Conservation (phyloP, 2,113 vertebrate genomes). For the Seriola dumerili region DNA sequence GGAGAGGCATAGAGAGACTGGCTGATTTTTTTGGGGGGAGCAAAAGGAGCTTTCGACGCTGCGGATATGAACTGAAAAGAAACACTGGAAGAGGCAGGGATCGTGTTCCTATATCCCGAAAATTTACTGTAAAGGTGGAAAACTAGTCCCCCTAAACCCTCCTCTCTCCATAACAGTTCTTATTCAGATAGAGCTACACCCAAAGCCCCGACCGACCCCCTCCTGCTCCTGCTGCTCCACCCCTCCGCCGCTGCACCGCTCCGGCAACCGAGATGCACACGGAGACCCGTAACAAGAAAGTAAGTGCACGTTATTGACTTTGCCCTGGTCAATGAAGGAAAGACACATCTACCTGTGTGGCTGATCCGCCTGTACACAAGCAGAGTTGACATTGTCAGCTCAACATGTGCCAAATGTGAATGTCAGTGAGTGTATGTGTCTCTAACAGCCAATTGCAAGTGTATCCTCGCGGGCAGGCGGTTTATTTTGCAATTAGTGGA, state of each 20-base stretch:
- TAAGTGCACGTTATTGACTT: slow-evolving; percentile 79
- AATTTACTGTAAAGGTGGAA: slow-evolving; percentile 68
- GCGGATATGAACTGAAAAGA: slow-evolving; percentile 82
- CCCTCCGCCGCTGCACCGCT: slow-evolving; percentile 78
- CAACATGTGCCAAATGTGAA: slow-evolving; percentile 57
- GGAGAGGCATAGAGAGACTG: slow-evolving; percentile 49
- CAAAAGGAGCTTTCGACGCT: slow-evolving; percentile 76
- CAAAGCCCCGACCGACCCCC: slow-evolving; percentile 78
- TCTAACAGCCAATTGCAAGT: not conserved
- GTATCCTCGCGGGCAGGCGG: slow-evolving; percentile 17
- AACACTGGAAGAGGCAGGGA: slow-evolving; percentile 62
- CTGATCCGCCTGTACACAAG: slow-evolving; percentile 32
- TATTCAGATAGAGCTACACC: slow-evolving; percentile 77
- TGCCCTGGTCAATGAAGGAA: slow-evolving; percentile 43
- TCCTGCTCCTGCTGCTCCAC: slow-evolving; percentile 78
- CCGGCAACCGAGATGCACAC: slow-evolving; percentile 87
- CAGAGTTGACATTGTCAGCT: slow-evolving; percentile 54
- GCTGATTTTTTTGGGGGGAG: slow-evolving; percentile 47
- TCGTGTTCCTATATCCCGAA: slow-evolving; percentile 56
- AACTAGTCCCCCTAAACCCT: slow-evolving; percentile 41
- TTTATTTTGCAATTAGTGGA: slow-evolving; percentile 46
- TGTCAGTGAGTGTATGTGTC: slow-evolving; percentile 21
- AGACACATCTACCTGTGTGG: slow-evolving; percentile 27
- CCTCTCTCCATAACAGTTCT: slow-evolving; percentile 64
- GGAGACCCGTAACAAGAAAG: slow-evolving; percentile 87